Base-by-base conservation (phyloP, 2,888 invertebrate species). In the Chouioia cunea region DNA sequence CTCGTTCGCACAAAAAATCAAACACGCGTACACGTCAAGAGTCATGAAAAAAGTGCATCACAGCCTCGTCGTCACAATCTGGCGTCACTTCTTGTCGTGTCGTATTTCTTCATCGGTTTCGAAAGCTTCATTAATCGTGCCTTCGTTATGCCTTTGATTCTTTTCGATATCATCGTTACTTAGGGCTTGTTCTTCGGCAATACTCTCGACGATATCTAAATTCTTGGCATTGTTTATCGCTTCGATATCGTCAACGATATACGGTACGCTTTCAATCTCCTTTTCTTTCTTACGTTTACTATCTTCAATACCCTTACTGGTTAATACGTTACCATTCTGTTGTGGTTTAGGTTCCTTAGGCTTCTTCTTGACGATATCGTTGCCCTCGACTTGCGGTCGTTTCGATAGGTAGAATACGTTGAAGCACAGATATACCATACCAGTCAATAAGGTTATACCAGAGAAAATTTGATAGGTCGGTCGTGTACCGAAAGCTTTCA, bases 401-500 rank as follows among this genome's bases (percentile, higher is more conserved):
- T 89, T 89, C 46, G 88, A 88, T 77, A 93, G 86, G 80, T 90
- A 93, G 67, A 89, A 87, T 68, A 88, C 86, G 82, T 93, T 93
- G 82, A 93, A 92, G 15, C 90, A 82, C 78, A 90, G 90, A 84
- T 93, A 93, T 58, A 91, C 84, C 75, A 91, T 85, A 46, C 92
- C 92, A 6, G 91, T 91, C 22, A 91, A 79, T 20, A 91, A 86
- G 0, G 90, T 90, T 0, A 89, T 87, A 0, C 88, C 87, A 0
- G 93, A 86, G 80, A 93, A 93, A 75, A 92, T 89, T 81, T 90
- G 90, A 80, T 93, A 93, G 0, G 93, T 93, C 0, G 89, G 88
- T 65, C 93, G 87, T 4, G 92, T 92, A 10, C 93, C 93, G 76
- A 91, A 89, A 74, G 88, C 88, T 80, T 92, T 91, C 88, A 93